Conservation (phyloP, 2,797 vertebrate genomes). For the Carapus acus region DNA sequence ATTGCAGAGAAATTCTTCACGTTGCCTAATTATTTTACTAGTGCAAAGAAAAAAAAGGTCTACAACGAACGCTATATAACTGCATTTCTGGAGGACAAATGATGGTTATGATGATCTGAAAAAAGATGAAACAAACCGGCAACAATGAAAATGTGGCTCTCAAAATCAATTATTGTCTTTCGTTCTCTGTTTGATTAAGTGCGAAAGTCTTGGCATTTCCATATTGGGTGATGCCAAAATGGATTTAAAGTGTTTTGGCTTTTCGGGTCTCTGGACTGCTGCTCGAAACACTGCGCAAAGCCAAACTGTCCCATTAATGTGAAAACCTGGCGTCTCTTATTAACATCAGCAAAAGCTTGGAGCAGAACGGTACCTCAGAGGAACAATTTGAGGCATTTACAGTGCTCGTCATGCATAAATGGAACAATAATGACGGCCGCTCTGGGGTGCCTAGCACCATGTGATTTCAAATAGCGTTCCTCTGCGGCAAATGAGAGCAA, state of each 20-base stretch:
- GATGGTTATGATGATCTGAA: no score
- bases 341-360: constrained; percentile 26
- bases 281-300: constrained; percentile 20
- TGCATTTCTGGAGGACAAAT: no score
- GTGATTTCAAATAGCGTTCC: constrained; percentile 49
- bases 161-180: no score
- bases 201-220: neutral
- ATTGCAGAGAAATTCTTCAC: no score
- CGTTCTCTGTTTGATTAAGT: no score
- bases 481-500: constrained; percentile 43
- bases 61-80: no score
- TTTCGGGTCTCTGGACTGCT: constrained; percentile 11
- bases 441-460: constrained; percentile 32
- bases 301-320: constrained; percentile 15
- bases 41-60: no score
- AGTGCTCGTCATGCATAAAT: constrained; percentile 39
- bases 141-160: no score
- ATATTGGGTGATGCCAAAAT: neutral
- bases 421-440: constrained; percentile 47
- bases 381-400: constrained; percentile 42
- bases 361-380: constrained; percentile 19
- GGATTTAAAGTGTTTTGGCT: constrained; percentile 3
- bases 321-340: constrained; percentile 27
- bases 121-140: no score
- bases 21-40: no score